A percentile compares a stretch with the other conserved stretches of the same genome.
phyloP scores from a whole-genome alignment of 1,140 invertebrate genomes.

The Procambarus clarkii region DNA sequence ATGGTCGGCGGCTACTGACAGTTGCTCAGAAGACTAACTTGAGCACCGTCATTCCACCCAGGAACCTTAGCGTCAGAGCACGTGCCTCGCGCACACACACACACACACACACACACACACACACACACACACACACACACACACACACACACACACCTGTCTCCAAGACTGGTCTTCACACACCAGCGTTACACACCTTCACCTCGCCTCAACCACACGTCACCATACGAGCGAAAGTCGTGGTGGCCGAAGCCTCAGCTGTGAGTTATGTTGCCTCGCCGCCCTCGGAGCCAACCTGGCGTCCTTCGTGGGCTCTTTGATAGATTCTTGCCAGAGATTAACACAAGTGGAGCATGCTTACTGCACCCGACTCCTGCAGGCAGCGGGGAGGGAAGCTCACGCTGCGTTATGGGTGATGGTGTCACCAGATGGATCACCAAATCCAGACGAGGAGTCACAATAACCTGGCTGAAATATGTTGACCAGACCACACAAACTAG shows the following conservation, averaged over 20 bases:
- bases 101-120: neutral
- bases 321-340: neutral
- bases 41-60: no score
- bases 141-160: neutral
- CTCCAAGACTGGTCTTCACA: neutral
- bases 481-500: no score
- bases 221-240: neutral
- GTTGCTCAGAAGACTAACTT: no score
- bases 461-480: no score
- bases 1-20: no score
- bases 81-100: neutral
- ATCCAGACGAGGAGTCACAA: no score
- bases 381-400: no score
- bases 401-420: no score
- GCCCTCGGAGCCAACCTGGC: neutral
- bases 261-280: neutral
- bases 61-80: no score
- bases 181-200: neutral
- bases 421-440: no score
- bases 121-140: conserved; percentile 20
- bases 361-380: neutral
- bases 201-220: neutral
- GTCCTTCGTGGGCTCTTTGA: neutral
- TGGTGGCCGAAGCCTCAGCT: neutral
- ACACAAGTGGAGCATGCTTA: neutral